Evolutionary conservation across 2,113 vertebrate species (phyloP).

Genomic region (Ctenodactylus gundi): DNA sequence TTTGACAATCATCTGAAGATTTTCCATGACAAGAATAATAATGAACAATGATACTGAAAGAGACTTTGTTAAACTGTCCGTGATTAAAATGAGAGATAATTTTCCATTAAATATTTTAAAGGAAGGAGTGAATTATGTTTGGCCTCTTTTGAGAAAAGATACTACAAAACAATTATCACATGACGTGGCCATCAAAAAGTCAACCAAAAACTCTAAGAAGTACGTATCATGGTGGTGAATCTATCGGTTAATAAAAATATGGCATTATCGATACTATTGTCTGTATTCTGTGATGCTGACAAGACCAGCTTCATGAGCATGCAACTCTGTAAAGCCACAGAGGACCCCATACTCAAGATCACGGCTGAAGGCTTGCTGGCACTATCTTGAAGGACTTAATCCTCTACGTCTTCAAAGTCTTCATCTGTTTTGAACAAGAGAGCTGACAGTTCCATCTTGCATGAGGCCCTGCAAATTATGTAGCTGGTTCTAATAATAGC

Average conservation of each 20-base stretch:
- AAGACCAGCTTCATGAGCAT: background rate
- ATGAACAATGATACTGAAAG: background rate
- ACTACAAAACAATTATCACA: background rate
- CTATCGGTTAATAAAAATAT: background rate
- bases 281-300: background rate
- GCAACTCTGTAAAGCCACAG: fast-evolving
- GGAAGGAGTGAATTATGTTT: background rate
- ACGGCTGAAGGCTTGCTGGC: background rate
- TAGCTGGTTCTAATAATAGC: background rate
- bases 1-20: background rate
- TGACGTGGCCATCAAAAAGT: background rate
- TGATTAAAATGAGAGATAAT: background rate
- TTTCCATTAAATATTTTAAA: background rate
- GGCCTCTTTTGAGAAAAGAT: background rate
- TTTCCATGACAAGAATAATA: background rate
- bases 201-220: background rate
- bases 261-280: background rate
- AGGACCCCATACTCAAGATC: no score
- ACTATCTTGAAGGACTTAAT: background rate
- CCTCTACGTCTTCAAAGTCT: background rate
- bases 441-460: background rate
- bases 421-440: background rate
- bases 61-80: background rate
- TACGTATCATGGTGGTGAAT: background rate
- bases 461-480: background rate